Percentiles rank a stretch among this genome's conserved stretches.
These are phyloP conservation scores for Auanema sp. DNA, from an alignment of 2,888 invertebrate genomes.

Conservation along the genomic window DNA sequence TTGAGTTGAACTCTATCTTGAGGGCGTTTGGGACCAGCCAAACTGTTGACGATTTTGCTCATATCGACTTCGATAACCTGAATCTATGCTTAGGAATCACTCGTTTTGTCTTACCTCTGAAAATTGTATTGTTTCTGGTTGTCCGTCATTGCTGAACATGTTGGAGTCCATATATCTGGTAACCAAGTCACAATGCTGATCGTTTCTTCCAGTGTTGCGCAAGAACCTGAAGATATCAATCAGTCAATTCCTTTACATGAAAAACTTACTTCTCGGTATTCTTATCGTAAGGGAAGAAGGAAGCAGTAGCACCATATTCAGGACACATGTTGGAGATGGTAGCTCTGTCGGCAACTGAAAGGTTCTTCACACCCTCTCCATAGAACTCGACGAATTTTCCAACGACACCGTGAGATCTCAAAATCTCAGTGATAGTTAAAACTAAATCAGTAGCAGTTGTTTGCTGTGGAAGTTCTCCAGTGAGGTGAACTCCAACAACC, in stretches of 20 bases:
- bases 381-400: constrained; percentile 99
- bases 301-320: constrained; percentile 87
- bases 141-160: background rate
- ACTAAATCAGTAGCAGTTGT: constrained; percentile 92
- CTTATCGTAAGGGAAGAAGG: constrained; percentile 62
- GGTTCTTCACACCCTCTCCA: constrained; percentile 84
- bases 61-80: constrained; percentile 83
- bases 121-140: background rate
- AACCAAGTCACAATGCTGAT: too few species aligned
- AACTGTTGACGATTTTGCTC: constrained; percentile 84
- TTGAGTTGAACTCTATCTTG: constrained; percentile 81
- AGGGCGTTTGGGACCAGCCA: constrained; percentile 94
- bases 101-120: background rate
- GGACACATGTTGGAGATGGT: constrained; percentile 99
- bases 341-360: constrained; percentile 89
- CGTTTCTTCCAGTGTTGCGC: too few species aligned
- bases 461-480: background rate
- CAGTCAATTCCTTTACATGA: too few species aligned
- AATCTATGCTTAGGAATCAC: background rate
- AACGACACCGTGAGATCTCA: constrained; percentile 90
- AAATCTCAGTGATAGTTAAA: constrained; percentile 87
- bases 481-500: constrained; percentile 76
- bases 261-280: constrained; percentile 48
- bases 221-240: too few species aligned
- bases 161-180: background rate